phyloP scores from a whole-genome alignment of 2,113 vertebrate species.

The Dasyurus viverrinus region DNA sequence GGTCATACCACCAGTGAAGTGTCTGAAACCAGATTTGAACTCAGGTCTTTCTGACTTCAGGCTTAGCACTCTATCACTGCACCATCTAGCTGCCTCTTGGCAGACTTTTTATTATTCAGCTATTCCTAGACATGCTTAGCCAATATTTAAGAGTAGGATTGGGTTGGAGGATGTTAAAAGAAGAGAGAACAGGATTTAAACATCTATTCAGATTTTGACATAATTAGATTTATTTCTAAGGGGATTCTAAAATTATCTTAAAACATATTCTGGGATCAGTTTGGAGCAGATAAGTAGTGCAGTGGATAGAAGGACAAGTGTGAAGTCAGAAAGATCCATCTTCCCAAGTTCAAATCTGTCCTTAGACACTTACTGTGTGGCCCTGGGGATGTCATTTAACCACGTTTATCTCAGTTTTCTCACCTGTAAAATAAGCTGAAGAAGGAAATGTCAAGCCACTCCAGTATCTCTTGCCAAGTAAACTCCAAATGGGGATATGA shows the following conservation, averaged over 20 bases:
- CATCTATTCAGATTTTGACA: slow-evolving; percentile 48
- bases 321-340: not conserved
- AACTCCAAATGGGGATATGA: not conserved
- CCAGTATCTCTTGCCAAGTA: not conserved
- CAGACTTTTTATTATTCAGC: not conserved
- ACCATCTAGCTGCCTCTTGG: not conserved
- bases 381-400: not conserved
- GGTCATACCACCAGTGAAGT: not conserved
- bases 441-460: not conserved
- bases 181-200: slow-evolving; percentile 53
- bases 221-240: slow-evolving; percentile 62
- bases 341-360: not conserved
- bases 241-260: slow-evolving; percentile 46
- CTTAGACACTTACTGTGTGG: not conserved
- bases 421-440: not conserved
- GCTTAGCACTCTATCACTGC: not conserved
- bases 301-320: not conserved
- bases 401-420: not conserved
- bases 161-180: not conserved
- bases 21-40: not conserved
- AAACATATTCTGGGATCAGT: not conserved
- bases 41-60: not conserved
- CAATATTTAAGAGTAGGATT: not conserved
- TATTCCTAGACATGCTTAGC: not conserved
- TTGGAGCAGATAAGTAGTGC: slow-evolving; percentile 22